phyloP scores from a whole-genome alignment of 2,797 vertebrate genomes.

The Smutsia gigantea region DNA sequence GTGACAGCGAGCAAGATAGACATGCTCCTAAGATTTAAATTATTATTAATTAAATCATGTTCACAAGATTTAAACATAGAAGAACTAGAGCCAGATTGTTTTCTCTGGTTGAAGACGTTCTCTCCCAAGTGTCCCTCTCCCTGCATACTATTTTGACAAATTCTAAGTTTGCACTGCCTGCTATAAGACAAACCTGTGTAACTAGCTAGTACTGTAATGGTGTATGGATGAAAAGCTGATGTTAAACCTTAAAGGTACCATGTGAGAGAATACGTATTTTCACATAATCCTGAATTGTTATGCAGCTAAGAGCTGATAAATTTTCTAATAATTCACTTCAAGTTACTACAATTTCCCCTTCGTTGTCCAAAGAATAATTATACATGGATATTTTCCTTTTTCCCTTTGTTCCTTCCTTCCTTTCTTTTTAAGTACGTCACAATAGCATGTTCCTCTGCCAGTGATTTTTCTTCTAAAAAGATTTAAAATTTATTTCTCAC shows the following conservation, averaged over 20 bases:
- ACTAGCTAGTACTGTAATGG: not conserved
- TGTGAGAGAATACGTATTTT: slow-evolving; percentile 2
- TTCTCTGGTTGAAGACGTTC: not conserved
- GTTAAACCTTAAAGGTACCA: not conserved
- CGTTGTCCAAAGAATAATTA: not conserved
- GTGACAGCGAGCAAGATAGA: not conserved
- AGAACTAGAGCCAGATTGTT: not conserved
- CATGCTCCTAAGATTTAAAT: not conserved
- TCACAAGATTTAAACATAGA: not conserved
- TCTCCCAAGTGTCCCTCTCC: not conserved
- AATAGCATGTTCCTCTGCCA: not conserved
- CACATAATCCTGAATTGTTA: not conserved
- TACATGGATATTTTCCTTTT: not conserved
- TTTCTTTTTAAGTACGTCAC: not conserved
- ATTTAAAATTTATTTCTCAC: not conserved
- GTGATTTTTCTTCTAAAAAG: not conserved
- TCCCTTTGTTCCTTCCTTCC: not conserved
- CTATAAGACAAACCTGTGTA: not conserved
- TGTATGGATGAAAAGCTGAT: not conserved
- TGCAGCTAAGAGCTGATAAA: not conserved
- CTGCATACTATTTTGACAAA: not conserved
- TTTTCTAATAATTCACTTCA: slow-evolving; percentile 50
- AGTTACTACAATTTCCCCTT: not conserved
- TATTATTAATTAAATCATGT: not conserved
- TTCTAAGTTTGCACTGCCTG: not conserved